Conservation (phyloP, 2,113 vertebrate genomes). For the Ciconia maguari region DNA sequence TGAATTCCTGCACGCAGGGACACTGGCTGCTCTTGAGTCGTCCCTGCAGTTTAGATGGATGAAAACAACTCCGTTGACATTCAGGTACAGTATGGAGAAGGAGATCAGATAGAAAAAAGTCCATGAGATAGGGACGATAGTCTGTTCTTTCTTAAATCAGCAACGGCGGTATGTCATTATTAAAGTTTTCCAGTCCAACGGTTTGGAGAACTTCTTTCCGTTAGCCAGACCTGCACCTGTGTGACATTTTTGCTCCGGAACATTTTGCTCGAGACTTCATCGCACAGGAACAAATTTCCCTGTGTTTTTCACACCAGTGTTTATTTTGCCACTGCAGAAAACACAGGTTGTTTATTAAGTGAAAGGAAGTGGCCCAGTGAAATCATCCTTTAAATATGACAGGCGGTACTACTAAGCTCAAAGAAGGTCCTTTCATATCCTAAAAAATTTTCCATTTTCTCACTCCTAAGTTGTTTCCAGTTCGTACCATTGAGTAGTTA, state of each 20-base stretch:
- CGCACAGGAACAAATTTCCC: neutral
- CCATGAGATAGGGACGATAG: neutral
- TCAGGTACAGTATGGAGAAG: neutral
- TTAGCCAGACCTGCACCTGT: neutral
- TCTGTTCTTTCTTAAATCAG: no score
- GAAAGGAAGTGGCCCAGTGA: neutral
- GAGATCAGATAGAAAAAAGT: neutral
- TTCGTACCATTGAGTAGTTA: neutral
- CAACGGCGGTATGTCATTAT: no score
- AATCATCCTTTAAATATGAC: neutral
- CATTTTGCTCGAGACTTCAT: neutral
- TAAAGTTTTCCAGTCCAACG: neutral
- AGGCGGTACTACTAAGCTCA: no score
- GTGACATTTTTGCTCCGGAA: neutral
- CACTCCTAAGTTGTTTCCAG: neutral
- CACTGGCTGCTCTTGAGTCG: neutral
- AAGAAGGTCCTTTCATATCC: neutral
- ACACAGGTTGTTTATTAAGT: neutral
- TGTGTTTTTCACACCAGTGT: neutral
- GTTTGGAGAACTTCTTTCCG: neutral
- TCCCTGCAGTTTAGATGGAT: neutral
- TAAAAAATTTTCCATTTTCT: neutral
- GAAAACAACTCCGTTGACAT: neutral
- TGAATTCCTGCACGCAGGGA: accelerated
- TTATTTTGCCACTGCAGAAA: neutral